These are phyloP conservation scores for Sylvia atricapilla DNA, from an alignment of 2,113 vertebrate genomes.

Conservation along the genomic window DNA sequence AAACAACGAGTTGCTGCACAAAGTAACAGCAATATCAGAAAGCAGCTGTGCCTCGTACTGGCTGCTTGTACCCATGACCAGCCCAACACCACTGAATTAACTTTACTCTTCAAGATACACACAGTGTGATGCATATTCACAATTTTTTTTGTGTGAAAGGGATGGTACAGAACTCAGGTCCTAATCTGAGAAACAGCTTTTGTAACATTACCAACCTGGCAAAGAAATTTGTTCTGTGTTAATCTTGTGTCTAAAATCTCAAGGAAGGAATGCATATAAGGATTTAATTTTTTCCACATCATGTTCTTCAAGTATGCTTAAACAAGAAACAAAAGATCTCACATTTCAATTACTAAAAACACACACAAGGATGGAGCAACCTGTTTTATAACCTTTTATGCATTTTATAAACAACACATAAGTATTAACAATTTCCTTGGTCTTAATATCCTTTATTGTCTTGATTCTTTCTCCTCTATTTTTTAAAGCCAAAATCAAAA, in stretches of 20 bases:
- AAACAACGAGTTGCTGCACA: background rate
- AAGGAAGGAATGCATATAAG: background rate
- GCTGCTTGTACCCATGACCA: background rate
- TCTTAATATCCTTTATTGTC: background rate
- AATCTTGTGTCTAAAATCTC: background rate
- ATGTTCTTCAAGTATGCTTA: background rate
- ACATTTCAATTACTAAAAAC: conserved; percentile 10
- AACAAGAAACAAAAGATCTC: background rate
- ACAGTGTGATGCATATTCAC: background rate
- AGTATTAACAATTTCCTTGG: background rate
- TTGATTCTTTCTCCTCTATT: background rate
- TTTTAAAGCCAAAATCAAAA: conserved; percentile 39
- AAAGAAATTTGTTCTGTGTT: background rate
- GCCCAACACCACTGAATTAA: background rate
- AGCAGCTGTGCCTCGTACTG: background rate
- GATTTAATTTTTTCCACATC: background rate
- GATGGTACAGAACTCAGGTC: background rate
- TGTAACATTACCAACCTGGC: background rate
- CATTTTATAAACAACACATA: background rate
- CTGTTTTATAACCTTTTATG: background rate
- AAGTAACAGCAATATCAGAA: background rate
- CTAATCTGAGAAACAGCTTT: background rate
- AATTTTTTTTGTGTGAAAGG: background rate
- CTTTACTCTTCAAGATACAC: background rate
- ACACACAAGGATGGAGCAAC: background rate